Conservation (phyloP, 2,113 vertebrate species). For the Aspiorhynchus laticeps region DNA sequence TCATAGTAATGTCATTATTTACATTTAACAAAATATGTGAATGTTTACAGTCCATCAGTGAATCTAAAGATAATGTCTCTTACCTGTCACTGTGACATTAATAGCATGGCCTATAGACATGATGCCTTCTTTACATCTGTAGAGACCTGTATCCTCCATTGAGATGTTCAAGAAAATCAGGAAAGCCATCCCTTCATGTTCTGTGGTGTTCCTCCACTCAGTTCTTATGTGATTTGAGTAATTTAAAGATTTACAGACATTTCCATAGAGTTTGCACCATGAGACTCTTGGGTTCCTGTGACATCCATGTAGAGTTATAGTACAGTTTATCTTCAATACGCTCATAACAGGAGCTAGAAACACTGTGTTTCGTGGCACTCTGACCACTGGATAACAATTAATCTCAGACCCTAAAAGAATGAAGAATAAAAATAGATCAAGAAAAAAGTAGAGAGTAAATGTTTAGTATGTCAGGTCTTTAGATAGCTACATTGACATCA, state of each 20-base stretch:
- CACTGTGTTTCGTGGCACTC: conserved; percentile 35
- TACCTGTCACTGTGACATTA: conserved; percentile 62
- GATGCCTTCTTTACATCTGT: conserved; percentile 52
- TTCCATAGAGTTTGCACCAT: conserved; percentile 57
- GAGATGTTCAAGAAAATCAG: conserved; percentile 56
- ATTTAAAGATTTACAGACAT: not conserved
- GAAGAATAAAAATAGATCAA: not conserved
- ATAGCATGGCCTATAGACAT: not conserved
- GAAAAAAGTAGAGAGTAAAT: not conserved
- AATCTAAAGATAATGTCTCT: conserved; percentile 34
- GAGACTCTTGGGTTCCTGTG: not conserved
- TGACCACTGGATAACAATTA: not conserved
- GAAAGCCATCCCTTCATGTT: fast-evolving
- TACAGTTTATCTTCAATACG: conserved; percentile 58
- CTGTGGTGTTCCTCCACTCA: fast-evolving
- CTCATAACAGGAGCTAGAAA: conserved; percentile 11
- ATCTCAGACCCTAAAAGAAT: not conserved
- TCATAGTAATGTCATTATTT: not conserved
- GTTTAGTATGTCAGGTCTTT: not conserved
- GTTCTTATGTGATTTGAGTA: conserved; percentile 15
- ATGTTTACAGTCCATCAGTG: not conserved
- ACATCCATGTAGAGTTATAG: conserved; percentile 41
- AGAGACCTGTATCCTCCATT: conserved; percentile 55
- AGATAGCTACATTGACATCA: not conserved
- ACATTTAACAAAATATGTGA: not conserved